Evolutionary conservation across 2,888 invertebrate species (phyloP).

Genomic region (Tetropium fuscum): DNA sequence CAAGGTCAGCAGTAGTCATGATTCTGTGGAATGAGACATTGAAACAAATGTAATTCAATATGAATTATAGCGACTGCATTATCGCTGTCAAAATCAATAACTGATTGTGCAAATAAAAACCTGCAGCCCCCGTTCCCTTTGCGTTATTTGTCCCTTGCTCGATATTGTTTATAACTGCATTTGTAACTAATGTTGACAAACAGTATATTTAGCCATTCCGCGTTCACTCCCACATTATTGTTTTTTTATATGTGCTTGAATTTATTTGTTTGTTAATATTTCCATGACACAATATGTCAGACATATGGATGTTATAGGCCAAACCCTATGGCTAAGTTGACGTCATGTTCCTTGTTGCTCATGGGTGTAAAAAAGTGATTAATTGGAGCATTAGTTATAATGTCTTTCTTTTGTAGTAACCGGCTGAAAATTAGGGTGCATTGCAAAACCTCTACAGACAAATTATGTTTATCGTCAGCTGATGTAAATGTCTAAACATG

Average conservation of each 20-base stretch:
- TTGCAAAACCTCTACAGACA: too few species aligned
- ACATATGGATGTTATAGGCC: background rate
- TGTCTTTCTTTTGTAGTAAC: too few species aligned
- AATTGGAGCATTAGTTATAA: too few species aligned
- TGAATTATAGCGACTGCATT: slow-evolving; percentile 11
- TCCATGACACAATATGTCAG: slow-evolving; percentile 20
- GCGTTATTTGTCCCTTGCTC: too few species aligned
- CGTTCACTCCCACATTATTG: slow-evolving; percentile 10
- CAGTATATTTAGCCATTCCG: background rate
- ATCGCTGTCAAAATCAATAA: background rate
- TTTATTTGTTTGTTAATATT: slow-evolving; percentile 10
- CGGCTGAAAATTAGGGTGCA: too few species aligned
- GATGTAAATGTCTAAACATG: too few species aligned
- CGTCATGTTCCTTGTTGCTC: background rate
- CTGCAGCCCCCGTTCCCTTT: too few species aligned
- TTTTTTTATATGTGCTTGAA: slow-evolving; percentile 3
- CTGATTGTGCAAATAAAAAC: slow-evolving; percentile 3
- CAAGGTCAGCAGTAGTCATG: too few species aligned
- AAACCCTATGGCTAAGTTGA: background rate
- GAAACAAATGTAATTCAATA: too few species aligned
- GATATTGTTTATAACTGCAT: too few species aligned
- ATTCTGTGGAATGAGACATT: slow-evolving; percentile 5
- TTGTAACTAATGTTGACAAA: background rate
- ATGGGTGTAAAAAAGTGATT: background rate
- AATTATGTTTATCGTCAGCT: too few species aligned